These are phyloP conservation scores for Acleris holmiana DNA, from an alignment of 2,888 invertebrate species.

Conservation along the genomic window DNA sequence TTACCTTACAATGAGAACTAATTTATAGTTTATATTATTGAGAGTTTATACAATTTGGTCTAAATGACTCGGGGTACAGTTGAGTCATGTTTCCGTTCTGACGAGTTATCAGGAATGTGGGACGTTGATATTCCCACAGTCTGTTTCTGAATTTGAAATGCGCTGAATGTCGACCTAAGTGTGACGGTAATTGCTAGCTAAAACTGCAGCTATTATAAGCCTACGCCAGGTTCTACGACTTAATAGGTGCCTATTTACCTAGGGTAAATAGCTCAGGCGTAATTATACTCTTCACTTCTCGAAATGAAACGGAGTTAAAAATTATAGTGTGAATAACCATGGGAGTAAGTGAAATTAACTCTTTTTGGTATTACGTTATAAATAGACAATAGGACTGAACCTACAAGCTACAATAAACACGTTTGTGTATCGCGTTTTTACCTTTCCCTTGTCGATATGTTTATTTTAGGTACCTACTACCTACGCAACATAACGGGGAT, in stretches of 20 bases:
- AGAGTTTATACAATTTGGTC: slow-evolving; percentile 18
- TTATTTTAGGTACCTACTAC: no score
- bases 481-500: no score
- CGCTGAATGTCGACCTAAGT: slow-evolving; percentile 43
- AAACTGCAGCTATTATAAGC: slow-evolving; percentile 33
- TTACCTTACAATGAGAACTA: slow-evolving; percentile 34
- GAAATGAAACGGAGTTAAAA: slow-evolving; percentile 2
- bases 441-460: no score
- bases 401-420: no score
- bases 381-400: no score
- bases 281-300: slow-evolving; percentile 22
- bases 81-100: slow-evolving; percentile 74
- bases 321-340: neutral
- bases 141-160: slow-evolving; percentile 55
- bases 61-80: slow-evolving; percentile 55
- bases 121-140: slow-evolving; percentile 65
- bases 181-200: slow-evolving; percentile 35
- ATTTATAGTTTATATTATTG: slow-evolving; percentile 22
- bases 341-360: neutral
- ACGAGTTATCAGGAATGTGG: slow-evolving; percentile 77
- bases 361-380: neutral
- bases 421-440: no score
- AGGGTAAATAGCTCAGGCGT: slow-evolving; percentile 22
- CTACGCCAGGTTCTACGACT: slow-evolving; percentile 27
- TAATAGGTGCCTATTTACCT: slow-evolving; percentile 33